Percentiles rank a stretch among this genome's conserved stretches.
Conservation (phyloP, 1,140 invertebrate genomes). For the Drosophila nigrodunni region DNA sequence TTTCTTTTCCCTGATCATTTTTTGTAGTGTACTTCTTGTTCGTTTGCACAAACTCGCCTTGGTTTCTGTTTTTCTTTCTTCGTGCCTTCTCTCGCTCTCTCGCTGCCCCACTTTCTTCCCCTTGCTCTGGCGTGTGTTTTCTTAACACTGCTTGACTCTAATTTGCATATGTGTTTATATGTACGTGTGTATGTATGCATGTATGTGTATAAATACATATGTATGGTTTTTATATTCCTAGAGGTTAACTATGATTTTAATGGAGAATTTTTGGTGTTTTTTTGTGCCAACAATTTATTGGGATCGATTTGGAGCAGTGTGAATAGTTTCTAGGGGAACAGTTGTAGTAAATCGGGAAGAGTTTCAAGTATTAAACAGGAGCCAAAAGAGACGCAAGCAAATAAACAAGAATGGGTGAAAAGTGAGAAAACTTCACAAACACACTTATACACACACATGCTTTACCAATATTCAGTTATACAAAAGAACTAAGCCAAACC, state of each 20-base stretch:
- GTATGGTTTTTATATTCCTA: slow-evolving; percentile 14
- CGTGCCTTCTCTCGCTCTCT: too few relatives aligned
- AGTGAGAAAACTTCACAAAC: slow-evolving; percentile 38
- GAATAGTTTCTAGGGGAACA: background rate
- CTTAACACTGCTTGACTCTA: slow-evolving; percentile 30
- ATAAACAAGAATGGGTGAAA: slow-evolving; percentile 41
- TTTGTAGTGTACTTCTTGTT: slow-evolving; percentile 16
- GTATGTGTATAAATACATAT: background rate
- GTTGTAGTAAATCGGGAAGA: background rate
- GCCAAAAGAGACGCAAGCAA: slow-evolving; percentile 16
- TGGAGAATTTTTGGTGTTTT: slow-evolving; percentile 4
- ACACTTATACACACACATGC: slow-evolving; percentile 25
- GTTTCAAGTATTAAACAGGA: slow-evolving; percentile 1
- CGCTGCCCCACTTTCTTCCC: background rate
- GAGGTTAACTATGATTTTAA: slow-evolving; percentile 35
- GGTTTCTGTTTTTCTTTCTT: slow-evolving; percentile 24
- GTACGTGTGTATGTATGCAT: background rate
- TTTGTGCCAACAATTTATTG: background rate
- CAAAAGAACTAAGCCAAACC: slow-evolving; percentile 71
- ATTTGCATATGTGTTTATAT: slow-evolving; percentile 30
- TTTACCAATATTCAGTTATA: slow-evolving; percentile 2
- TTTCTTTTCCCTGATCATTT: slow-evolving; percentile 9
- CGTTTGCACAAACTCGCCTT: slow-evolving; percentile 45
- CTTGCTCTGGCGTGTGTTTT: slow-evolving; percentile 24
- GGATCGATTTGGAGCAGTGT: background rate